A percentile compares a stretch with the other conserved stretches of the same genome.
phyloP scores from a whole-genome alignment of 2,113 vertebrate genomes.

The Nettapus auritus region DNA sequence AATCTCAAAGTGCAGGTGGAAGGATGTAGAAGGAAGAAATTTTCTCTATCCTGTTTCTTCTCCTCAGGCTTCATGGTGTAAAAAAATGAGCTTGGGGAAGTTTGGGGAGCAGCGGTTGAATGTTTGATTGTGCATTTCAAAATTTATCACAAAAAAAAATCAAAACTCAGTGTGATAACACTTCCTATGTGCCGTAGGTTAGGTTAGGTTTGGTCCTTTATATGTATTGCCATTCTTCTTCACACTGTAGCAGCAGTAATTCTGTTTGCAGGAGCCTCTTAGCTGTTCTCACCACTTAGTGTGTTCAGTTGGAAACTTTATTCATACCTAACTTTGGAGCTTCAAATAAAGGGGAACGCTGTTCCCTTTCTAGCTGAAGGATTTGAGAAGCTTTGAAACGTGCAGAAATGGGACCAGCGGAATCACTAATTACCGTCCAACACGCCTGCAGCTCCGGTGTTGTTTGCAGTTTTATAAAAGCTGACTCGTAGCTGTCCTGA shows the following conservation, averaged over 20 bases:
- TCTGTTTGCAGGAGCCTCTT: not conserved
- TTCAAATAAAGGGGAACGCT: not conserved
- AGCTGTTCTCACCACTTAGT: not conserved
- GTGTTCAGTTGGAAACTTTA: not conserved
- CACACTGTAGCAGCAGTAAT: not conserved
- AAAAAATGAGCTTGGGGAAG: not conserved
- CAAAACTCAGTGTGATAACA: not conserved
- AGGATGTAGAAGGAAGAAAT: not conserved
- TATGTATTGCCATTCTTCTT: accelerated
- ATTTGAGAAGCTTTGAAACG: not conserved
- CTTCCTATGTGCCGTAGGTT: not conserved
- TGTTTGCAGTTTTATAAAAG: not conserved
- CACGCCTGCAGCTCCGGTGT: not conserved
- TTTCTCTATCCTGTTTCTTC: not conserved
- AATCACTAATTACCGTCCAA: not conserved
- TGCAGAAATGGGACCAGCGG: not conserved
- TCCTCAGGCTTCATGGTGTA: not conserved
- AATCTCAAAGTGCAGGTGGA: not conserved
- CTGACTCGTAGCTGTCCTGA: not conserved
- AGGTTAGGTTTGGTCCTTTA: not conserved
- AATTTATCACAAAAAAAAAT: not conserved
- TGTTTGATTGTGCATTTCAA: not conserved
- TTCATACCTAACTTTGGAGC: not conserved
- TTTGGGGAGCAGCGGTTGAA: not conserved
- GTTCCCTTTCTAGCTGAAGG: accelerated